phyloP scores from a whole-genome alignment of 2,888 invertebrate species.

The Pilophorus perplexus region DNA sequence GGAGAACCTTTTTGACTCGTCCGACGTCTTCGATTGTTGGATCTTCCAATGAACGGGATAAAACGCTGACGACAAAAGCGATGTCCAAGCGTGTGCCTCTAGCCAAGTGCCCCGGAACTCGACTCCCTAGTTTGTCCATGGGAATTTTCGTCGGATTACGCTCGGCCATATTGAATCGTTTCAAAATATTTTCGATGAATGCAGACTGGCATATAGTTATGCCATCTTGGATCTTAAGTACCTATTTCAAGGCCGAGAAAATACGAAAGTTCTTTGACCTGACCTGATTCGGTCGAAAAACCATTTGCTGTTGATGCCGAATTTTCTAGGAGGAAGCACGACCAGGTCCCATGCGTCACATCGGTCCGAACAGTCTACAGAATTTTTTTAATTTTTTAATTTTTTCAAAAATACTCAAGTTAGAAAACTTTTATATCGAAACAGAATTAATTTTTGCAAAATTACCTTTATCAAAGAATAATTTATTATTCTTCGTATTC shows the following conservation, averaged over 20 bases:
- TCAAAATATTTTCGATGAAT: conserved; percentile 2
- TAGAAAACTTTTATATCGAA: too few relatives aligned
- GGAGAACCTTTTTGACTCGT: background rate
- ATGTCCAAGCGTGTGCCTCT: conserved; percentile 4
- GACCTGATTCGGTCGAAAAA: conserved; percentile 6
- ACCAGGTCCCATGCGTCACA: background rate
- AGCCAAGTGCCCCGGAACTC: background rate
- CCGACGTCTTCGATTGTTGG: too few relatives aligned
- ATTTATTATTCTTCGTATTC: too few relatives aligned
- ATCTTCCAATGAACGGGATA: conserved; percentile 11
- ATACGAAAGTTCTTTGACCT: too few relatives aligned
- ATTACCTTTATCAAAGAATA: too few relatives aligned
- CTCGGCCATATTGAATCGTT: conserved; percentile 1
- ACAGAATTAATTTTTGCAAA: too few relatives aligned
- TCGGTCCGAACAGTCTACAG: background rate
- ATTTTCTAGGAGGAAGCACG: too few relatives aligned
- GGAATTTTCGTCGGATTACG: background rate
- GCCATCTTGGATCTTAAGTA: background rate
- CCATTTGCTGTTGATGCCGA: background rate
- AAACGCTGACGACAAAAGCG: background rate
- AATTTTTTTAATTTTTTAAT: too few relatives aligned
- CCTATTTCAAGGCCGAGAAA: conserved; percentile 22
- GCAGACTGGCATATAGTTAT: conserved; percentile 13
- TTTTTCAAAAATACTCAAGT: too few relatives aligned
- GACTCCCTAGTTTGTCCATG: background rate